phyloP scores from a whole-genome alignment of 2,888 invertebrate genomes.

The Thumatha senex region DNA sequence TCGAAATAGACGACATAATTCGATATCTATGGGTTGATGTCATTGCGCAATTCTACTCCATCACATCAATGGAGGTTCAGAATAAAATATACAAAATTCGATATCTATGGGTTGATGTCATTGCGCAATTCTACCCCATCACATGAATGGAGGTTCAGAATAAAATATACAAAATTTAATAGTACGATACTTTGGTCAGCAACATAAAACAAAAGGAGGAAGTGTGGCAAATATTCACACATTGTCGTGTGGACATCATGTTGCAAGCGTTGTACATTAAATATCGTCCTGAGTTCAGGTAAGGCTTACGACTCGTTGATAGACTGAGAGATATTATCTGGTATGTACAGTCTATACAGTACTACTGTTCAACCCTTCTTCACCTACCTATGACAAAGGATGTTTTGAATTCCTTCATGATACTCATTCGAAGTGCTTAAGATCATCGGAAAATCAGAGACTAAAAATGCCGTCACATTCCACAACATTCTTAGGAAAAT shows the following conservation, averaged over 20 bases:
- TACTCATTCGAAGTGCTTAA: too few relatives aligned
- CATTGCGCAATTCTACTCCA: too few relatives aligned
- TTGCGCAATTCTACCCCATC: neutral
- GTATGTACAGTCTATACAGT: too few relatives aligned
- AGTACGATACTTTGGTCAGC: conserved; percentile 15
- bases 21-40: too few relatives aligned
- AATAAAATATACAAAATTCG: neutral
- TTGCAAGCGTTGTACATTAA: conserved; percentile 55
- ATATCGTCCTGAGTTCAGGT: conserved; percentile 48
- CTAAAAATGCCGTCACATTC: too few relatives aligned
- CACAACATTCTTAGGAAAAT: too few relatives aligned
- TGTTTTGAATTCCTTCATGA: too few relatives aligned
- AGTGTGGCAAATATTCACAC: conserved; percentile 55
- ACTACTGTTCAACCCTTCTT: too few relatives aligned
- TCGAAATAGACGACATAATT: too few relatives aligned
- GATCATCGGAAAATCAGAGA: too few relatives aligned
- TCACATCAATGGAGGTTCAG: neutral
- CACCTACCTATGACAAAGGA: too few relatives aligned
- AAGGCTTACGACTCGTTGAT: conserved; percentile 25
- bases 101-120: too few relatives aligned
- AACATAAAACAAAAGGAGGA: conserved; percentile 46
- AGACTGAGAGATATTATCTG: neutral
- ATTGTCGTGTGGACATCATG: conserved; percentile 51
- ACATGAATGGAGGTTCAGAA: neutral
- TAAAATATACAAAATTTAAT: neutral